phyloP scores from a whole-genome alignment of 2,888 invertebrate genomes.

The Agrochola circellaris region DNA sequence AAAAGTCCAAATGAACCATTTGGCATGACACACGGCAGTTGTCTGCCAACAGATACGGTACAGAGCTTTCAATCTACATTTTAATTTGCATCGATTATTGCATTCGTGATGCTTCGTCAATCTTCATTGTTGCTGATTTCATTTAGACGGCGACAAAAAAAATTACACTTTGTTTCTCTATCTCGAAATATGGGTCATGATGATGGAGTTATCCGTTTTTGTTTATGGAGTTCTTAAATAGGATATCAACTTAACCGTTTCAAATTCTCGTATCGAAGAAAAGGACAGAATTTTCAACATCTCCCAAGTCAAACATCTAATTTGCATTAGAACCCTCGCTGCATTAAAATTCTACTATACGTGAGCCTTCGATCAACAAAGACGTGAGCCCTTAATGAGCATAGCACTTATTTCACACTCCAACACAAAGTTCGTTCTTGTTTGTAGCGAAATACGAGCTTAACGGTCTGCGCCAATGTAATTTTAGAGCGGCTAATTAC shows the following conservation, averaged over 20 bases:
- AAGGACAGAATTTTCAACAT: not conserved
- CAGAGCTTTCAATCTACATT: conserved; percentile 59
- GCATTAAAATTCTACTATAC: conserved; percentile 2
- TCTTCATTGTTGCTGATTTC: conserved; percentile 29
- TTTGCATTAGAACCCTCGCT: not conserved
- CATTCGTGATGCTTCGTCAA: conserved; percentile 49
- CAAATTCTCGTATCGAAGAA: not conserved
- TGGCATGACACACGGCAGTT: conserved; percentile 51
- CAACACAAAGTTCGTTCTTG: not conserved
- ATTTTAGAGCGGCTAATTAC: conserved; percentile 45
- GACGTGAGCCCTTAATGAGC: conserved; percentile 22
- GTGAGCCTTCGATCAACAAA: no score
- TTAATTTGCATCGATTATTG: conserved; percentile 45
- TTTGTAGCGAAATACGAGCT: conserved; percentile 11
- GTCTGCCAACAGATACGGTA: conserved; percentile 54
- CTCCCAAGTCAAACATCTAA: not conserved
- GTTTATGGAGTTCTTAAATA: not conserved
- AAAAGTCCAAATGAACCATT: conserved; percentile 55
- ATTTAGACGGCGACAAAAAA: not conserved
- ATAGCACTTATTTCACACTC: conserved; percentile 22
- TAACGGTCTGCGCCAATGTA: conserved; percentile 21
- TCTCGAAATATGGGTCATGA: not conserved
- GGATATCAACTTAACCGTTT: not conserved
- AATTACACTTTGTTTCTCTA: conserved; percentile 20
- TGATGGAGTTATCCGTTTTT: not conserved